A percentile compares a stretch with the other conserved stretches of the same genome.
These are phyloP conservation scores for Cataglyphis cursor DNA, from an alignment of 2,888 invertebrate genomes.

Conservation along the genomic window DNA sequence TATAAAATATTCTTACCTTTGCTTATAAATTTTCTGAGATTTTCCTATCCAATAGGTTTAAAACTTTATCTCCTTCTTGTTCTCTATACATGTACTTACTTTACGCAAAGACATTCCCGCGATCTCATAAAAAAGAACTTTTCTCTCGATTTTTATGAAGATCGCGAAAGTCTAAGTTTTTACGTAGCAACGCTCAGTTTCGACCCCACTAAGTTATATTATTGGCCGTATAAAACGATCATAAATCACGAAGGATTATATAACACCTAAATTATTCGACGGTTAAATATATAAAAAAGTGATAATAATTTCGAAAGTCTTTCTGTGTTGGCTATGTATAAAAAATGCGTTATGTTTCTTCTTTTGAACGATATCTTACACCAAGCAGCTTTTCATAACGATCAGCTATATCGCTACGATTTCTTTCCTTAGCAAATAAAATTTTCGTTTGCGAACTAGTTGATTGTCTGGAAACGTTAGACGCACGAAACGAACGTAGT, in stretches of 20 bases:
- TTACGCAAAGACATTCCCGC: constrained; percentile 27
- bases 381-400: neutral
- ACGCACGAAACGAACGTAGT: neutral
- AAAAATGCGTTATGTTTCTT: neutral
- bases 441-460: neutral
- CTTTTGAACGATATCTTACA: neutral
- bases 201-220: constrained; percentile 39
- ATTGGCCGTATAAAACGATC: constrained; percentile 44
- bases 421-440: neutral
- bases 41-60: constrained; percentile 38
- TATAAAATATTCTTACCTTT: constrained; percentile 22
- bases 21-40: constrained; percentile 23
- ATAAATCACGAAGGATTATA: neutral
- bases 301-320: neutral
- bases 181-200: constrained; percentile 38
- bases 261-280: constrained; percentile 14
- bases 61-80: constrained; percentile 37
- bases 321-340: neutral
- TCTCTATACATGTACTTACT: constrained; percentile 19
- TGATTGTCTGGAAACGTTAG: neutral
- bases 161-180: constrained; percentile 22
- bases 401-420: neutral
- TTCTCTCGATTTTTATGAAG: constrained; percentile 42
- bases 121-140: constrained; percentile 48
- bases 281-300: neutral